Evolutionary conservation across 2,113 vertebrate species (phyloP).

Genomic region (Leptobrachium leishanense): DNA sequence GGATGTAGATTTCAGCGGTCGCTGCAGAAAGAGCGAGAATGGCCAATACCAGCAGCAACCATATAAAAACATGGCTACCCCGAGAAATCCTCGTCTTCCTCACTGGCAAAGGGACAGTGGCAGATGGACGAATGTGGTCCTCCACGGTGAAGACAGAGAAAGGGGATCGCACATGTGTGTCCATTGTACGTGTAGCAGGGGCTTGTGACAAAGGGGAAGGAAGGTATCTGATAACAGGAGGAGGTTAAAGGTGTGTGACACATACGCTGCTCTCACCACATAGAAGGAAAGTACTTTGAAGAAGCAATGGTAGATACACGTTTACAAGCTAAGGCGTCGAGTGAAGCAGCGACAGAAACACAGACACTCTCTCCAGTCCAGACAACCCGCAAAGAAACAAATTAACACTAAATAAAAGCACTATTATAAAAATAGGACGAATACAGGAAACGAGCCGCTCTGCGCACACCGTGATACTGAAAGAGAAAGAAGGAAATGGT

Average conservation of each 20-base stretch:
- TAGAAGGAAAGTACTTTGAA: constrained; percentile 24
- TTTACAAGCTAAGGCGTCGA: neutral
- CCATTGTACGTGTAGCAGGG: constrained; percentile 17
- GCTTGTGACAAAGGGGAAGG: neutral
- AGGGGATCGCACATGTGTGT: constrained; percentile 12
- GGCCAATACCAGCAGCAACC: constrained; percentile 65
- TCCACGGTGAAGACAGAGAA: constrained; percentile 71
- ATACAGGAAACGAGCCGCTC: too few species aligned
- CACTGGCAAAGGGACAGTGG: constrained; percentile 53
- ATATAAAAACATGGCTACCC: neutral
- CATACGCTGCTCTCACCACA: constrained; percentile 12
- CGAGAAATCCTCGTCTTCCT: rapidly evolving
- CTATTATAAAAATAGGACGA: too few species aligned
- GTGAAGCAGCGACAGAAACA: too few species aligned
- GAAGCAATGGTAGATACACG: neutral
- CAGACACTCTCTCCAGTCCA: too few species aligned
- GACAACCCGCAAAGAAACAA: too few species aligned
- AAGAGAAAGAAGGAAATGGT: too few species aligned
- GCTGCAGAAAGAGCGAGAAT: constrained; percentile 61
- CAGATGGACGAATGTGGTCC: constrained; percentile 44
- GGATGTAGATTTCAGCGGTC: constrained; percentile 69
- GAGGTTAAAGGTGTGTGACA: neutral
- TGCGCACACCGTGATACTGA: too few species aligned
- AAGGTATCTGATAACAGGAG: neutral
- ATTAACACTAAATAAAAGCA: too few species aligned